phyloP scores from a whole-genome alignment of 2,888 invertebrate genomes.

The Netelia virgata region DNA sequence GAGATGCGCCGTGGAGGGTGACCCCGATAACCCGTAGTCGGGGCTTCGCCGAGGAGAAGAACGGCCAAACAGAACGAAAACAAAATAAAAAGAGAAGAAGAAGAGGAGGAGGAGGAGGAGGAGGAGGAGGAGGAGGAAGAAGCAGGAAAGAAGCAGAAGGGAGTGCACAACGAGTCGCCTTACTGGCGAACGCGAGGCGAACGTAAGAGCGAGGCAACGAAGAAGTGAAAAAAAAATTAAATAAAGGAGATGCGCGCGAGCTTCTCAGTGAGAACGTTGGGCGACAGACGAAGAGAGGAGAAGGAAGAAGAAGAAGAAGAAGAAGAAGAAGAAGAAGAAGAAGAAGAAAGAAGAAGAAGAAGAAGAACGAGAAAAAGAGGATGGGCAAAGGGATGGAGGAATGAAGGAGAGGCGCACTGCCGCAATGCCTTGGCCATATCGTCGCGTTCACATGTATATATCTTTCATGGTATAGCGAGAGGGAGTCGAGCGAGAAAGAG shows the following conservation, averaged over 20 bases:
- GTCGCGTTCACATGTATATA: constrained; percentile 24
- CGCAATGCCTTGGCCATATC: constrained; percentile 40
- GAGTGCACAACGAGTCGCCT: constrained; percentile 66
- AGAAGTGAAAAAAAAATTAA: constrained; percentile 55
- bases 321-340: constrained; percentile 67
- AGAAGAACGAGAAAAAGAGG: constrained; percentile 66
- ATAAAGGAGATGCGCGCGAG: constrained; percentile 64
- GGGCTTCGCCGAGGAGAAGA: constrained; percentile 71
- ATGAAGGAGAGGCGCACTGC: constrained; percentile 53
- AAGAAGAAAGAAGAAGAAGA: constrained; percentile 66
- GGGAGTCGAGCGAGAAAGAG: constrained; percentile 55
- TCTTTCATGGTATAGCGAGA: neutral
- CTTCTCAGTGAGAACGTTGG: constrained; percentile 66
- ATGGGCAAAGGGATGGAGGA: constrained; percentile 48
- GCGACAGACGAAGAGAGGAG: constrained; percentile 56
- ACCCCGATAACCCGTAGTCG: constrained; percentile 82
- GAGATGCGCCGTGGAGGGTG: constrained; percentile 82
- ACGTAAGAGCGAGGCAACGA: constrained; percentile 65
- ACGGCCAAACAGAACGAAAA: constrained; percentile 22
- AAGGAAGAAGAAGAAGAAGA: constrained; percentile 32
- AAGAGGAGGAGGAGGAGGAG: constrained; percentile 64
- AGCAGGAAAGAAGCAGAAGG: constrained; percentile 59
- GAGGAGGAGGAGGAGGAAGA: constrained; percentile 63
- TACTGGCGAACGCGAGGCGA: constrained; percentile 66
- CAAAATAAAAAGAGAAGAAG: constrained; percentile 55